phyloP scores from a whole-genome alignment of 2,797 vertebrate genomes.

The Pipistrellus pipistrellus region DNA sequence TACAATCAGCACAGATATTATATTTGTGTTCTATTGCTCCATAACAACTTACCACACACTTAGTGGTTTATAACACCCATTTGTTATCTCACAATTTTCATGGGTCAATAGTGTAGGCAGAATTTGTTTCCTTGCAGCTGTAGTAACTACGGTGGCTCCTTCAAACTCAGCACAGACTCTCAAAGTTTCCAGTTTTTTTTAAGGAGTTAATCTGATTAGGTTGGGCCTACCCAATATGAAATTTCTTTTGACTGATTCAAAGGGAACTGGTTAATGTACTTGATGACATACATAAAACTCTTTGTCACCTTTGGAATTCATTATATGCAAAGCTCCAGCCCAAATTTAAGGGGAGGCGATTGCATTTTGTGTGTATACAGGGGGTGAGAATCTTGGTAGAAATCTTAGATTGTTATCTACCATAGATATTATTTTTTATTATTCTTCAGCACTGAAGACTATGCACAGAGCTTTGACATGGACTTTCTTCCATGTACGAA shows the following conservation, averaged over 20 bases:
- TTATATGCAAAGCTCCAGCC: neutral
- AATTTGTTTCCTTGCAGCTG: slow-evolving; percentile 27
- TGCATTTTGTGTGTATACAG: neutral
- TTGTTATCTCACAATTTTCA: neutral
- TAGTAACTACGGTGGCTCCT: neutral
- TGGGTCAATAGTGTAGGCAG: neutral
- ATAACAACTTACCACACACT: neutral
- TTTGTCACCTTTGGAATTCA: neutral
- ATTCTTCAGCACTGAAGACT: neutral
- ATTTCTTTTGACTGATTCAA: neutral
- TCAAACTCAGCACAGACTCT: neutral
- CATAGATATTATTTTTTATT: neutral
- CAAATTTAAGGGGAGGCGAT: neutral
- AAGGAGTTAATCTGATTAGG: neutral
- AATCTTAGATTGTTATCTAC: neutral
- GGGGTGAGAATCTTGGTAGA: neutral
- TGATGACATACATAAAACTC: neutral
- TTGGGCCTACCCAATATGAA: neutral
- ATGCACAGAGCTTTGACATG: neutral
- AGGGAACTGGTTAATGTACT: neutral
- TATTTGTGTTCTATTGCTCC: neutral
- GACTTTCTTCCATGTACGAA: neutral
- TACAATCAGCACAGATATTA: neutral
- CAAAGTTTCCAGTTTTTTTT: neutral
- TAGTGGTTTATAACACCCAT: neutral